A percentile compares a stretch with the other conserved stretches of the same genome.
These are phyloP conservation scores for Euphonia xanthogaster DNA, from an alignment of 2,797 vertebrate species.

Conservation along the genomic window DNA sequence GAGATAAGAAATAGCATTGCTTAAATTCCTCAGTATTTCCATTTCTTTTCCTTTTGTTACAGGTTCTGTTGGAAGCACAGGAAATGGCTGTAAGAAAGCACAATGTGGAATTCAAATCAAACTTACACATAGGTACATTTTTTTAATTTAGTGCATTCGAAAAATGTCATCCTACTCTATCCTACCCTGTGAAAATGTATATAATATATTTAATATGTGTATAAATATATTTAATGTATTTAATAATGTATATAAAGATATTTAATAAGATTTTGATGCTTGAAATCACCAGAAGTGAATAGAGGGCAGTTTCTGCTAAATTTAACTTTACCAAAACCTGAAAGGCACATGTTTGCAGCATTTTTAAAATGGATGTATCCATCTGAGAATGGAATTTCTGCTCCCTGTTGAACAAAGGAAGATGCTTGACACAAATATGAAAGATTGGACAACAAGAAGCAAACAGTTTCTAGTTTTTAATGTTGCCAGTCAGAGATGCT, in stretches of 20 bases:
- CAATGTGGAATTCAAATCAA: conserved; percentile 96
- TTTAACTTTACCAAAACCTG: neutral
- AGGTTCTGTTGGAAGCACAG: conserved; percentile 95
- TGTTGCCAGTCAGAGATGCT: neutral
- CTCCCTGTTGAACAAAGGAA: neutral
- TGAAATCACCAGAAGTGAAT: neutral
- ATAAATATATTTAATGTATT: too few species aligned
- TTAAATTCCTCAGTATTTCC: neutral
- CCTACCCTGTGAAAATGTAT: neutral
- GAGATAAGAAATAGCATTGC: conserved; percentile 13
- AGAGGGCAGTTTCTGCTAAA: neutral
- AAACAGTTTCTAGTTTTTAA: neutral
- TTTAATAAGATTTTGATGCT: neutral
- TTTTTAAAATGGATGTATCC: neutral
- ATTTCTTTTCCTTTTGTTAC: conserved; percentile 48
- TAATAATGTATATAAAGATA: neutral
- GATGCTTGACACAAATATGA: neutral
- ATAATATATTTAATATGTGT: too few species aligned
- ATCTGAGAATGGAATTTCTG: neutral
- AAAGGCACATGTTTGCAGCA: neutral
- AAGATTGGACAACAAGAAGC: neutral
- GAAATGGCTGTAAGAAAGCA: conserved; percentile 93
- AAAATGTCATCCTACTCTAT: neutral
- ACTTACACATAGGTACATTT: conserved; percentile 87
- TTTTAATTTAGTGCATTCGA: neutral